These are phyloP conservation scores for Tortricodes alternella DNA, from an alignment of 2,888 invertebrate species.

Conservation along the genomic window DNA sequence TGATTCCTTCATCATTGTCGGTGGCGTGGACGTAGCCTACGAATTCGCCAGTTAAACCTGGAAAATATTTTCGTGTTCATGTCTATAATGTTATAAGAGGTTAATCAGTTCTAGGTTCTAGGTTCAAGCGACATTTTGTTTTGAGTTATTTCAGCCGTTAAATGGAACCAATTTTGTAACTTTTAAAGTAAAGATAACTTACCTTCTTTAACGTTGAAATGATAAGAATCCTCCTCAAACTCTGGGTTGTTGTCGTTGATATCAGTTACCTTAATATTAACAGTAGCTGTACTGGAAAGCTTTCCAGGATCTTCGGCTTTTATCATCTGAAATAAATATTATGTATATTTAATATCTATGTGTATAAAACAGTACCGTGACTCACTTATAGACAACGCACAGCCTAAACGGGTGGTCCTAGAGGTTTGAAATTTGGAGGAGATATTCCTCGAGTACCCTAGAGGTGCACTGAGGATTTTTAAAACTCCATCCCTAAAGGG, in stretches of 20 bases:
- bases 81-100: not conserved
- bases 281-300: constrained; percentile 90
- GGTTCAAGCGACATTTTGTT: no score
- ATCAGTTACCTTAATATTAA: constrained; percentile 94
- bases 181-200: constrained; percentile 28
- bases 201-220: constrained; percentile 92
- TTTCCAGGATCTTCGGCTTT: constrained; percentile 94
- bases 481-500: no score
- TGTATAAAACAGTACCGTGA: no score
- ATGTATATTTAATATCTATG: not conserved
- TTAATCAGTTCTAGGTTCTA: not conserved
- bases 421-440: no score
- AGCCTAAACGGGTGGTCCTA: no score
- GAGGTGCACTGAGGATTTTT: no score
- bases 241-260: constrained; percentile 96
- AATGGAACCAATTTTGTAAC: no score
- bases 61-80: no score
- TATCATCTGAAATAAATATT: constrained; percentile 84
- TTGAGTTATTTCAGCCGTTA: no score
- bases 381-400: no score
- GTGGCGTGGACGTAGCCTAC: constrained; percentile 93
- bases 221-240: constrained; percentile 91
- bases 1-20: constrained; percentile 93
- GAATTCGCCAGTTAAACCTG: constrained; percentile 75
- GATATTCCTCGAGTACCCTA: no score